A percentile compares a stretch with the other conserved stretches of the same genome.
phyloP scores from a whole-genome alignment of 2,888 invertebrate species.

The Gandaritis pyraliata region DNA sequence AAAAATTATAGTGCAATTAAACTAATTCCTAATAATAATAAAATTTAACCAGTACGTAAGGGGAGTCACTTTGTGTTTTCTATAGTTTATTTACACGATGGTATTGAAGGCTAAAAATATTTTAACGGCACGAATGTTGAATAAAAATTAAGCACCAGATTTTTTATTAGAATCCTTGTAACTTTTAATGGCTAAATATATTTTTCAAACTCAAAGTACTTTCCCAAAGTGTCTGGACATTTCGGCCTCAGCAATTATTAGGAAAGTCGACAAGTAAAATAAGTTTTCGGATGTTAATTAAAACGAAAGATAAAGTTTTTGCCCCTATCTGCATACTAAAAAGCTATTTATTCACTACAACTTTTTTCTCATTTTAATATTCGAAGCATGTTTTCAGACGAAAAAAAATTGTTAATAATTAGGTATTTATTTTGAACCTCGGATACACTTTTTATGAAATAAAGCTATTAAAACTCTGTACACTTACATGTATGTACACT shows the following conservation, averaged over 20 bases:
- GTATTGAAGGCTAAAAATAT: background rate
- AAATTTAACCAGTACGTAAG: too few relatives aligned
- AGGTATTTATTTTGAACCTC: too few relatives aligned
- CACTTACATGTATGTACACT: too few relatives aligned
- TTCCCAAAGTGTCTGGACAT: slow-evolving; percentile 23
- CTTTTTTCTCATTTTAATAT: slow-evolving; percentile 9
- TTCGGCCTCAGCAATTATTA: slow-evolving; percentile 23
- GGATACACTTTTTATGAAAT: too few relatives aligned
- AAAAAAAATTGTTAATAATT: background rate
- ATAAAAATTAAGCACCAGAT: slow-evolving; percentile 3
- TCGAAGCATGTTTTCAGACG: slow-evolving; percentile 4
- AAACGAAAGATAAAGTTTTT: slow-evolving; percentile 47
- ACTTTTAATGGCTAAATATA: slow-evolving; percentile 31
- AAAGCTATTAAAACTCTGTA: too few relatives aligned
- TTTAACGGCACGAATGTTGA: background rate
- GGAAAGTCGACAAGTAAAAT: slow-evolving; percentile 48
- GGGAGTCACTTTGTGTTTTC: too few relatives aligned
- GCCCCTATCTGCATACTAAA: slow-evolving; percentile 47
- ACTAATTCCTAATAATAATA: too few relatives aligned
- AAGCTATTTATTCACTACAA: slow-evolving; percentile 25
- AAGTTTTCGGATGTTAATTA: slow-evolving; percentile 51
- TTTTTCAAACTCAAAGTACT: slow-evolving; percentile 20
- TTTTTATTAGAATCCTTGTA: slow-evolving; percentile 6
- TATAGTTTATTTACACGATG: too few relatives aligned
- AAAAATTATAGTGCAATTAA: too few relatives aligned